Conservation (phyloP, 2,797 vertebrate genomes). For the Oreochromis grahami region DNA sequence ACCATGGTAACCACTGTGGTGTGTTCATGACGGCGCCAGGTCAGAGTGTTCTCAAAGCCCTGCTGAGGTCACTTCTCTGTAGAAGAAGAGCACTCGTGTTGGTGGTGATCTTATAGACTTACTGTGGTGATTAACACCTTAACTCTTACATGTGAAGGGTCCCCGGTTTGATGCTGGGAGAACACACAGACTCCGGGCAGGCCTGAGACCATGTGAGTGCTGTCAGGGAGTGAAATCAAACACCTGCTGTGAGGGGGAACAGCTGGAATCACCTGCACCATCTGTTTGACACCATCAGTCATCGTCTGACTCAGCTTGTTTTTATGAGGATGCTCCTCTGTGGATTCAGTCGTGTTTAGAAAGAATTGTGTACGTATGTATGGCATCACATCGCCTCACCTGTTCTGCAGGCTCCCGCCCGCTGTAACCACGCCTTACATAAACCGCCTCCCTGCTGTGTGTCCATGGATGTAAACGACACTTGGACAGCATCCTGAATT, state of each 20-base stretch:
- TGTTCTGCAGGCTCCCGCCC: background rate
- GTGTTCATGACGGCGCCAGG: background rate
- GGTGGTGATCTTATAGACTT: background rate
- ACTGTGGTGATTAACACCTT: background rate
- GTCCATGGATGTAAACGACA: too few relatives aligned
- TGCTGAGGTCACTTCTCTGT: background rate
- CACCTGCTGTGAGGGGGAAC: background rate
- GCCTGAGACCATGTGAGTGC: background rate
- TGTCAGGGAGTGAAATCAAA: background rate
- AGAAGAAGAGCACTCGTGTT: background rate
- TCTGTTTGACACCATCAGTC: background rate
- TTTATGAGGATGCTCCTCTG: background rate
- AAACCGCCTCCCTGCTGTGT: background rate
- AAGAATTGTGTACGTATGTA: background rate
- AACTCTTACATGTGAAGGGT: background rate
- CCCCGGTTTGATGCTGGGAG: background rate
- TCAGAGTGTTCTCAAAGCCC: background rate
- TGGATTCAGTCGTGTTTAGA: background rate
- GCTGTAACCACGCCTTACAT: background rate
- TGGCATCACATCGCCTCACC: background rate
- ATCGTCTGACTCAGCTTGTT: background rate
- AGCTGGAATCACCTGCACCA: background rate
- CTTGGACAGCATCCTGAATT: too few relatives aligned
- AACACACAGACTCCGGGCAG: background rate
- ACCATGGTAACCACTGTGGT: background rate